Conservation (phyloP, 1,140 invertebrate genomes). For the Nasonia giraulti region DNA sequence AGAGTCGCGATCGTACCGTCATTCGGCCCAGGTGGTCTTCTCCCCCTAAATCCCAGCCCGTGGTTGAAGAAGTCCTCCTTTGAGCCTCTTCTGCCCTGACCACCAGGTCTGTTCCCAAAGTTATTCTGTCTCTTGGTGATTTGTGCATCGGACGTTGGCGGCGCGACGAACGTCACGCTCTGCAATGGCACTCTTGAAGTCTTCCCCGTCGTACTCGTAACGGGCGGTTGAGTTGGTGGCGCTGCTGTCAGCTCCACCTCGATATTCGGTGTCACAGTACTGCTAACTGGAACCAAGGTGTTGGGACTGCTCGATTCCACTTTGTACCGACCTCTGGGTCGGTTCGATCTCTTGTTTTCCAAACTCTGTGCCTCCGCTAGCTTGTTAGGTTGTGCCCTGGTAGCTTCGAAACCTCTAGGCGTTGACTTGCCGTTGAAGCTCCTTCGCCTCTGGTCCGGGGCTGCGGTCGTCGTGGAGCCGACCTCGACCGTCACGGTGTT, state of each 20-base stretch:
- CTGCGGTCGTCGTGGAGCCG: neutral
- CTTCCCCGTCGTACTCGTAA: neutral
- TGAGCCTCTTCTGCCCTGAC: slow-evolving; percentile 16
- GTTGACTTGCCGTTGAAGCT: slow-evolving; percentile 1
- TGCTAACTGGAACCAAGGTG: neutral
- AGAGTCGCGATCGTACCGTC: slow-evolving; percentile 2
- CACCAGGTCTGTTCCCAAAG: neutral
- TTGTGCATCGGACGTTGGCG: neutral
- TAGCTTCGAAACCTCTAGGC: neutral
- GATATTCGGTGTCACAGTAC: neutral
- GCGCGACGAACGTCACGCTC: neutral
- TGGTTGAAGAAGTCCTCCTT: slow-evolving; percentile 70
- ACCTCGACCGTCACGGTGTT: neutral
- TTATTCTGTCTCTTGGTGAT: neutral
- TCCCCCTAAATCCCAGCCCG: slow-evolving; percentile 68
- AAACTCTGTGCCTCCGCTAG: neutral
- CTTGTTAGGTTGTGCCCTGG: neutral
- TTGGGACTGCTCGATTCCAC: neutral
- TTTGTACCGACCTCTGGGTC: slow-evolving; percentile 23
- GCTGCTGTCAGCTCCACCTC: neutral
- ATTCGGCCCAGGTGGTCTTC: slow-evolving; percentile 55
- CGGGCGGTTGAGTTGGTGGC: neutral
- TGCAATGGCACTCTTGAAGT: neutral
- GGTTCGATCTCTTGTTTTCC: slow-evolving; percentile 8
- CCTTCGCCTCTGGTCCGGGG: slow-evolving; percentile 10